phyloP scores from a whole-genome alignment of 35 echinoderm and acorn worm genomes.

The Stichopus chloronotus region DNA sequence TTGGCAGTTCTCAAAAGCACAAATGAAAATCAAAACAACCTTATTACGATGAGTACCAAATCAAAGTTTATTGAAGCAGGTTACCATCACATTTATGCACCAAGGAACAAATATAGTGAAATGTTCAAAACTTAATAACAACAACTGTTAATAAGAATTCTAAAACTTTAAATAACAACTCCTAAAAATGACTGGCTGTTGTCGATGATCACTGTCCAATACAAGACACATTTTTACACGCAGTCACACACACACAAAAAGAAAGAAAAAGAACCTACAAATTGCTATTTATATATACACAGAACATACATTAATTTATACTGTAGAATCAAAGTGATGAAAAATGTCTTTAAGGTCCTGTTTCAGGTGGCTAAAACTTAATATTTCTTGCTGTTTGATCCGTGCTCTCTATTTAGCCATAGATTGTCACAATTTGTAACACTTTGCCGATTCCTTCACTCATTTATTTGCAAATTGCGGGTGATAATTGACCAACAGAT shows the following conservation, averaged over 20 bases:
- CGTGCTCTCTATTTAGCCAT: too few relatives aligned
- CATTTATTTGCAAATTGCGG: too few relatives aligned
- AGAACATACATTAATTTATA: not conserved
- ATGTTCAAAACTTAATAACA: not conserved
- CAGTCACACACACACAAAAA: too few relatives aligned
- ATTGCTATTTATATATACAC: not conserved
- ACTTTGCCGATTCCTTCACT: too few relatives aligned
- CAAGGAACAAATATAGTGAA: not conserved
- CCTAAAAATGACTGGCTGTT: not conserved
- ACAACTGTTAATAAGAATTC: not conserved
- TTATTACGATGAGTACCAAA: not conserved
- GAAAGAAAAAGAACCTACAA: not conserved
- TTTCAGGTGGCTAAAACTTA: too few relatives aligned
- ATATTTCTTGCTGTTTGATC: too few relatives aligned
- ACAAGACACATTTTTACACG: too few relatives aligned
- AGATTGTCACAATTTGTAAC: too few relatives aligned
- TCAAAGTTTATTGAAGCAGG: slow-evolving; percentile 1
- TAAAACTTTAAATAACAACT: not conserved
- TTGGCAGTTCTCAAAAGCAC: too few relatives aligned
- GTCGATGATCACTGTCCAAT: not conserved
- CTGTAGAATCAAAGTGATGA: not conserved
- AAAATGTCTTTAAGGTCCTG: too few relatives aligned
- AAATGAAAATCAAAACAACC: too few relatives aligned
- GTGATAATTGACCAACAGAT: too few relatives aligned
- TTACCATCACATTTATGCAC: not conserved